Base-by-base conservation (phyloP, 2,888 invertebrate species). In the Patella caerulea region DNA sequence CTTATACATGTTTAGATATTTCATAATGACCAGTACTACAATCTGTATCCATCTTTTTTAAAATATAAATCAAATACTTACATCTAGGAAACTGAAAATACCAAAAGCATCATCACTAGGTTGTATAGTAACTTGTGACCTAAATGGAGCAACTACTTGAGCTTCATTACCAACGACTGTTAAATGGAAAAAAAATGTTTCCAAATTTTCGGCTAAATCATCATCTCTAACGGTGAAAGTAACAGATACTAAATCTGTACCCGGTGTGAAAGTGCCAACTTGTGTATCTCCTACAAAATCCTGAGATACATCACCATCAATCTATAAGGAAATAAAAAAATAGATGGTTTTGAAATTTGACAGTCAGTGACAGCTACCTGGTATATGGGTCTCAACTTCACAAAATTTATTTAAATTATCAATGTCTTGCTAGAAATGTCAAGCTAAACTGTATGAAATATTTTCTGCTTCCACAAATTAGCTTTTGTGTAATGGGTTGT, bases 51-150 rank as follows among this genome's bases (percentile, higher is more conserved):
- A 34, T 34, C 34, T 34, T 34, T 34, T 34, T 34, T 34, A 34
- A 45, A 45, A 17, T 59, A 19, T 19, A 17, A 75, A 15, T 45
- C 73, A 70, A 56, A 3, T n/a, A 81, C 87, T 84, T 82, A 90
- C 90, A 80, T 85, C 82, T 45, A 75, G 34, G 73, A 91, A 88
- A 29, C 86, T 83, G 76, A 90, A 91, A 1, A 89, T 84, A 71
- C 91, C 91, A 83, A 86, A 90, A 5, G 89, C 90, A 84, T 91
- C 88, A 85, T 91, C 90, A 82, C 88, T 91, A 75, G 90, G 90
- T 17, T 78, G 72, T 5, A 91, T 88, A 53, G 83, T 88, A 11
- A 91, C 86, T 1, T 79, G 81, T 2, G 88, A 84, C 5, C 81
- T 76, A 71, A 75, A 82, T 1, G 86, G 88, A 7, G 78, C 72